Evolutionary conservation across 2,888 invertebrate species (phyloP).

Genomic region (Alcis repandata): DNA sequence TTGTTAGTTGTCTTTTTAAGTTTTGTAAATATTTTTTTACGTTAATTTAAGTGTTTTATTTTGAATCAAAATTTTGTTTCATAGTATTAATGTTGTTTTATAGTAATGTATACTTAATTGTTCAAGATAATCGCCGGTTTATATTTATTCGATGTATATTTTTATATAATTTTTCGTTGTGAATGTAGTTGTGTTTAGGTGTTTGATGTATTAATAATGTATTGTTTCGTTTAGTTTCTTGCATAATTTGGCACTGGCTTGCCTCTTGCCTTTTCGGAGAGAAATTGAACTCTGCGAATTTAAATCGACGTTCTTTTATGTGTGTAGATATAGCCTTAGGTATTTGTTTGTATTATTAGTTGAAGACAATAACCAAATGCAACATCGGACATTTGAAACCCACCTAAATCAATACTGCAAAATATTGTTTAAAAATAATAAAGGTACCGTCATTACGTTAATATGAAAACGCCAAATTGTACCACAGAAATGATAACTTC

Average conservation of each 20-base stretch:
- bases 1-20: conserved; percentile 77
- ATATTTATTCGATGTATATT: conserved; percentile 83
- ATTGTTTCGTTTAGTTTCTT: conserved; percentile 53
- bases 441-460: conserved; percentile 9
- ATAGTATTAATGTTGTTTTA: conserved; percentile 83
- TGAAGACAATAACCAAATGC: conserved; percentile 60
- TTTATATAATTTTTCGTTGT: conserved; percentile 73
- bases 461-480: not conserved
- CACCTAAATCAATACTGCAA: conserved; percentile 59
- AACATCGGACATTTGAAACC: conserved; percentile 68
- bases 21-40: conserved; percentile 78
- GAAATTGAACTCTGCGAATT: conserved; percentile 43
- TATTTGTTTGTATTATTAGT: conserved; percentile 63
- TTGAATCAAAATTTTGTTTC: conserved; percentile 74
- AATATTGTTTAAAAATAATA: conserved; percentile 16
- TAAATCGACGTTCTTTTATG: conserved; percentile 50
- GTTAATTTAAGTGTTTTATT: conserved; percentile 78
- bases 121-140: conserved; percentile 74
- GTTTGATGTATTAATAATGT: conserved; percentile 64
- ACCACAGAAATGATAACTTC: not conserved
- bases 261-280: conserved; percentile 58
- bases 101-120: conserved; percentile 68
- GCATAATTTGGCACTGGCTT: conserved; percentile 68
- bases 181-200: conserved; percentile 69
- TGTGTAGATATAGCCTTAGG: conserved; percentile 61